These are phyloP conservation scores for Xestobium rufovillosum DNA, from an alignment of 2,888 invertebrate genomes.

Conservation along the genomic window DNA sequence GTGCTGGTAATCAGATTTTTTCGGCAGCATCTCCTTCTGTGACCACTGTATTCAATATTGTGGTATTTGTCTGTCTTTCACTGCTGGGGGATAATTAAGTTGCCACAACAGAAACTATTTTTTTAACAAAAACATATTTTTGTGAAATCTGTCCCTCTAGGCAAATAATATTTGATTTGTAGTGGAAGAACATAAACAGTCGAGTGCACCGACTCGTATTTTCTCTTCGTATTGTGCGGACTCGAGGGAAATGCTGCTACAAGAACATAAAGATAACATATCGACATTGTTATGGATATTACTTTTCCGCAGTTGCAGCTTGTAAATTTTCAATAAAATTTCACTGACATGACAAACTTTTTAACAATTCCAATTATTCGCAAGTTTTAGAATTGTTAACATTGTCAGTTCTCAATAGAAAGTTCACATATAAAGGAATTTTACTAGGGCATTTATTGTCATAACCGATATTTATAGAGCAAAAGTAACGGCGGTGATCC, in stretches of 20 bases:
- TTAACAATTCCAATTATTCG: constrained; percentile 15
- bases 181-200: constrained; percentile 25
- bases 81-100: too few species aligned
- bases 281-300: constrained; percentile 37
- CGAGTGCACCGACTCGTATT: constrained; percentile 23
- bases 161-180: constrained; percentile 29
- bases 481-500: too few species aligned
- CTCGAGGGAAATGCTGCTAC: constrained; percentile 25
- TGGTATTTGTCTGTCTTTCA: too few species aligned
- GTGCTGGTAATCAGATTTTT: too few species aligned
- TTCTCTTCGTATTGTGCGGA: constrained; percentile 24
- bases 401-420: constrained; percentile 24
- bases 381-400: constrained; percentile 16
- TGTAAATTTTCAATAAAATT: constrained; percentile 30
- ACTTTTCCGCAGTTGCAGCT: constrained; percentile 33
- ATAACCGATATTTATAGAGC: too few species aligned
- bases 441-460: too few species aligned
- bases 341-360: constrained; percentile 12
- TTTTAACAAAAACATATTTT: too few species aligned
- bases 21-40: too few species aligned
- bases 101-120: too few species aligned
- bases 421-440: constrained; percentile 19
- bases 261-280: constrained; percentile 34
- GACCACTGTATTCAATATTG: too few species aligned
- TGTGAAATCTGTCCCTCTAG: constrained; percentile 21